phyloP scores from a whole-genome alignment of 2,797 vertebrate species.

The Phalloptychus januarius region DNA sequence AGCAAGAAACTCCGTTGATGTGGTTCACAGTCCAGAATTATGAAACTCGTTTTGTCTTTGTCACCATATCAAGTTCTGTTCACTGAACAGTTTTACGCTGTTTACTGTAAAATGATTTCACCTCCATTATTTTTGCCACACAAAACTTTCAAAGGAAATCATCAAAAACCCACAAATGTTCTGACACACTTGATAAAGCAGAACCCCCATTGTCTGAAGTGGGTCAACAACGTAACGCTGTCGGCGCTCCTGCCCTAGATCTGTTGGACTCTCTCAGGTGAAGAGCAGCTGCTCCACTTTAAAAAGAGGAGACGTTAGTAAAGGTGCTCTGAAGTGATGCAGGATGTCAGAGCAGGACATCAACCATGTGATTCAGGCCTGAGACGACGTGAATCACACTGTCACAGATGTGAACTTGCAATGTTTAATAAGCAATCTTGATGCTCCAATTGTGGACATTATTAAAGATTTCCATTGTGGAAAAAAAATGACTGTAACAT shows the following conservation, averaged over 20 bases:
- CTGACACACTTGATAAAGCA: slow-evolving; percentile 7
- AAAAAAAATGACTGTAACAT: slow-evolving; percentile 13
- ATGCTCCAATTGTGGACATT: not conserved
- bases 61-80: not conserved
- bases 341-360: slow-evolving; percentile 22
- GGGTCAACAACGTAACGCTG: slow-evolving; percentile 23
- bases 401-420: not conserved
- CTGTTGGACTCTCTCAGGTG: slow-evolving; percentile 21
- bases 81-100: not conserved
- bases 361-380: not conserved
- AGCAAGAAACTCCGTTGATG: not conserved
- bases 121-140: slow-evolving; percentile 3
- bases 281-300: slow-evolving; percentile 15
- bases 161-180: slow-evolving; percentile 1
- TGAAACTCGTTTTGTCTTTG: not conserved
- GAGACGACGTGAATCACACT: not conserved
- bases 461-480: not conserved
- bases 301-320: slow-evolving; percentile 20
- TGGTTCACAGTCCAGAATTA: not conserved
- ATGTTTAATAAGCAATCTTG: not conserved
- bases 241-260: slow-evolving; percentile 2
- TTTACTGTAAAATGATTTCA: not conserved
- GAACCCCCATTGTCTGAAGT: slow-evolving; percentile 25
- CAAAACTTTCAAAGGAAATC: not conserved
- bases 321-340: slow-evolving; percentile 24